Conservation (phyloP, 2,888 invertebrate species). For the Leucophora obtusa region DNA sequence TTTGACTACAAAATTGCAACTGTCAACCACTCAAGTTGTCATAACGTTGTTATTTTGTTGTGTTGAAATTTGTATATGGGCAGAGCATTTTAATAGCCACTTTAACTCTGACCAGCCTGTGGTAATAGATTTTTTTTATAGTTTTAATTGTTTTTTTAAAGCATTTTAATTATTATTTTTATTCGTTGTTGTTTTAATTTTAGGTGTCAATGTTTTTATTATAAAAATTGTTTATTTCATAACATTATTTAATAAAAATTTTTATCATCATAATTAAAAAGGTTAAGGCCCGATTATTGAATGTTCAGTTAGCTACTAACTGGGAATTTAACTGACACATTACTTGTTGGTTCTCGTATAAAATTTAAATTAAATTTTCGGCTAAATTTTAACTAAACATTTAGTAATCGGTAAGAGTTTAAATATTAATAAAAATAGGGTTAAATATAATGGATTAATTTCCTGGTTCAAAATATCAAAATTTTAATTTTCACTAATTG, state of each 20-base stretch:
- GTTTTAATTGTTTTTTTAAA: constrained; percentile 24
- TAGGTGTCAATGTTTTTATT: constrained; percentile 1
- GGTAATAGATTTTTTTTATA: background rate
- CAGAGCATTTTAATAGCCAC: constrained; percentile 13
- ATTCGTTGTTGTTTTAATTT: constrained; percentile 1
- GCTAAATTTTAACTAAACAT: too few relatives aligned
- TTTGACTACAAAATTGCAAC: constrained; percentile 21
- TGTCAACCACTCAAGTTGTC: constrained; percentile 13
- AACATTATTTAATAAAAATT: background rate
- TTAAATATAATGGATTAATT: too few relatives aligned
- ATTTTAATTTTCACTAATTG: too few relatives aligned
- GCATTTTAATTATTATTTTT: constrained; percentile 9
- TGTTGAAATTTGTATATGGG: background rate
- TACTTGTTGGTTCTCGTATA: too few relatives aligned
- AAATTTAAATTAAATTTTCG: too few relatives aligned
- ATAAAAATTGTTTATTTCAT: background rate
- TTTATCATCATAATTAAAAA: background rate
- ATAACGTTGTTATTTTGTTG: background rate
- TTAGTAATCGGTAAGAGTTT: too few relatives aligned
- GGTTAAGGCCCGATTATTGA: background rate
- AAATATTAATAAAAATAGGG: too few relatives aligned
- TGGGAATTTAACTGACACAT: too few relatives aligned
- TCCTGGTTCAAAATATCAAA: too few relatives aligned
- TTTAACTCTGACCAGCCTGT: constrained; percentile 11
- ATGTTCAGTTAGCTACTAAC: too few relatives aligned